These are phyloP conservation scores for Sinocyclocheilus anshuiensis DNA, from an alignment of 2,113 vertebrate species.

Conservation along the genomic window DNA sequence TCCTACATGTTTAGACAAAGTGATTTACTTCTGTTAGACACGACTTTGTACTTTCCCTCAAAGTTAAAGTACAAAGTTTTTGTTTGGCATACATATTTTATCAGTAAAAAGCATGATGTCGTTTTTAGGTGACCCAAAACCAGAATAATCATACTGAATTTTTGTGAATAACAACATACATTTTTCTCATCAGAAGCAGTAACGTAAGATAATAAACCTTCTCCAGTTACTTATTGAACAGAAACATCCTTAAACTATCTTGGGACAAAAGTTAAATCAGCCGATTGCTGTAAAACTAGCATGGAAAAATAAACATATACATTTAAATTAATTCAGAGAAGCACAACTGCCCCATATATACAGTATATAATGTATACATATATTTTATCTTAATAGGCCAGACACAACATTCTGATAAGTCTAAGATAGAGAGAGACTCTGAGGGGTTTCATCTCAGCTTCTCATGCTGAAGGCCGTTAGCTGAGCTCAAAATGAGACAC, in stretches of 20 bases:
- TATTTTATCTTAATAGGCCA: not conserved
- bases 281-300: not conserved
- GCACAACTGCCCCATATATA: not conserved
- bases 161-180: not conserved
- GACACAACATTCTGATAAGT: not conserved
- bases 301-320: not conserved
- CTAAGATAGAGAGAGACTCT: not conserved
- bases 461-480: not conserved
- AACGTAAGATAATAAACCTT: not conserved
- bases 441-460: not conserved
- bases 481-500: not conserved
- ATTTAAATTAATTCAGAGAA: not conserved
- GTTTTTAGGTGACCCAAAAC: not conserved
- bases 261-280: not conserved
- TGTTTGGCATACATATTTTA: slow-evolving; percentile 12
- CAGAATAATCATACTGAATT: not conserved
- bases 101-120: not conserved
- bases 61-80: slow-evolving; percentile 31
- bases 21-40: not conserved
- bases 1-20: slow-evolving; percentile 23
- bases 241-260: not conserved
- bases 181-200: slow-evolving; percentile 5
- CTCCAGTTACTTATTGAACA: not conserved
- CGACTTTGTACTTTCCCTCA: slow-evolving; percentile 23
- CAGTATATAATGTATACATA: not conserved